Evolutionary conservation across 1,140 invertebrate species (phyloP).

Genomic region (Cotesia glomerata): DNA sequence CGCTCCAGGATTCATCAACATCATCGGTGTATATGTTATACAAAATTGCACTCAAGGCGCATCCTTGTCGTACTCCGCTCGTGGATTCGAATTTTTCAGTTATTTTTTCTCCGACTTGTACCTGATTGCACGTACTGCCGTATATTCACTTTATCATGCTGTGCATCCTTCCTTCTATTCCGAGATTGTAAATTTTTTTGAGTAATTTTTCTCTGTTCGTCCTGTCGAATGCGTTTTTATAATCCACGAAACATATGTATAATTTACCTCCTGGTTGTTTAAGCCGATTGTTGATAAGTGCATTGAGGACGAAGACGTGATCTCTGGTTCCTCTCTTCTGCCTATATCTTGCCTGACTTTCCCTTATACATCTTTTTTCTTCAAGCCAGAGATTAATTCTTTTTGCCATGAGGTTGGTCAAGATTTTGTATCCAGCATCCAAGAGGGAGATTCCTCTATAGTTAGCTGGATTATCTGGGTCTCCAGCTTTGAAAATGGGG

Average conservation of each 20-base stretch:
- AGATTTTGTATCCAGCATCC: background rate
- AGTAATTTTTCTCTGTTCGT: background rate
- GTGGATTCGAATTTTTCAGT: too few relatives aligned
- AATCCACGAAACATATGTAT: conserved; percentile 15
- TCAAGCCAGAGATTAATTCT: conserved; percentile 1
- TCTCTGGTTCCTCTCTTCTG: conserved; percentile 11
- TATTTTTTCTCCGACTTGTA: background rate
- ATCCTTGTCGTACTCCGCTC: background rate
- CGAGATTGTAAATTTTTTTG: background rate
- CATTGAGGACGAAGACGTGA: background rate
- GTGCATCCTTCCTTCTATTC: background rate
- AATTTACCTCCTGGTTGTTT: conserved; percentile 10
- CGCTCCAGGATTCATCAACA: background rate
- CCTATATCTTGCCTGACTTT: conserved; percentile 24
- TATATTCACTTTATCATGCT: background rate
- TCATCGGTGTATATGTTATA: background rate
- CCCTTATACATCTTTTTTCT: background rate
- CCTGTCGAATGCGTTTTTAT: background rate
- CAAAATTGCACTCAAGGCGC: background rate
- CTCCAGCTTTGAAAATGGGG: conserved; percentile 4
- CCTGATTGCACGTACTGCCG: background rate
- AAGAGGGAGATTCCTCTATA: background rate
- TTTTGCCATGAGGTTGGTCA: background rate
- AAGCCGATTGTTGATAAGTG: conserved; percentile 5
- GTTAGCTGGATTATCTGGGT: background rate